Base-by-base conservation (phyloP, 2,888 invertebrate species). In the Laspeyria flexula region DNA sequence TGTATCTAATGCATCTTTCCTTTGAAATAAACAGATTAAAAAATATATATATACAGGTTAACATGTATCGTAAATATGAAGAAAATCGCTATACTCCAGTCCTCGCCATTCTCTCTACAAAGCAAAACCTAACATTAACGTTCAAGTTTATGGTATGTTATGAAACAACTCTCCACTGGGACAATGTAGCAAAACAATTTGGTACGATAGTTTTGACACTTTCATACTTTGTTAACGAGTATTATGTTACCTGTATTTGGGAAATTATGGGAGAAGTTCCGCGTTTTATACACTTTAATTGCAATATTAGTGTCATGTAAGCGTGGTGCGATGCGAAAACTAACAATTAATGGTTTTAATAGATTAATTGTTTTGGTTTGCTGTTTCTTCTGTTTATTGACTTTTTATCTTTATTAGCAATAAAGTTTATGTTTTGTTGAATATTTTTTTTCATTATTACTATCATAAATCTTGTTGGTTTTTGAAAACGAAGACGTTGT, bases 61-160 rank as follows among this genome's bases (percentile, higher is more conserved):
- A 21, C 21, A 3, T 21, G 5, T 21, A 21, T 21, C 21, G n/a
- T n/a, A n/a, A n/a, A n/a, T n/a, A n/a, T n/a, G n/a, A n/a, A n/a
- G n/a, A 11, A 41, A 21, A 44, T 30, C 27, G 5, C 18, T 15
- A 15, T 38, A 16, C 27, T 27, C 5, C 11, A 12, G 6, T 50
- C 10, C 9, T 37, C 70, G 72, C 73, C 54, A 15, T 13, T 21
- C 49, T 51, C 51, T 41, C 6, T 13, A 41, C 42, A 48, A 46
- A 44, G 16, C 46, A 21, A 44, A 40, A 1, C 48, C 60, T 65
- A 51, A 69, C 65, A n/a, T 75, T 75, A 67, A 75, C 73, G 79
- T 78, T 80, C 71, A 80, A 86, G 84, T 86, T 87, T 86, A 86
- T 79, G 76, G 76, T 75, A 78, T 82, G 79, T 83, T 83, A 84